Evolutionary conservation across 2,797 vertebrate genomes (phyloP).

Genomic region (Phalanger gymnotis): DNA sequence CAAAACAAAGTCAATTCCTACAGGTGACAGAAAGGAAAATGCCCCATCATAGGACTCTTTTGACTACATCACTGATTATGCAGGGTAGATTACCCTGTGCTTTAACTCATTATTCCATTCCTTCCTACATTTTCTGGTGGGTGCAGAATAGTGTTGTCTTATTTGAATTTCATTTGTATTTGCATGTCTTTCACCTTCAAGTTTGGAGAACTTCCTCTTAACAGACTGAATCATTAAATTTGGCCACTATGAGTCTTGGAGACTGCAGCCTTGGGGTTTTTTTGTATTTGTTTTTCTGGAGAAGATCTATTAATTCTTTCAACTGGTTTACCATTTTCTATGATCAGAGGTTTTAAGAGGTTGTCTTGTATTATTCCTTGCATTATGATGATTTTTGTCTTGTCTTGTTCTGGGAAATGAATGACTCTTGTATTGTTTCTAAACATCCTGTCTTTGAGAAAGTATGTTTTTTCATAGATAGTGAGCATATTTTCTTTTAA

Average conservation of each 20-base stretch:
- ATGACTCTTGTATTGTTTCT: not conserved
- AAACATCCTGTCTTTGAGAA: not conserved
- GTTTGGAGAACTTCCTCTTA: not conserved
- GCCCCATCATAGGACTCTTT: too few species aligned
- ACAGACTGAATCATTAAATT: not conserved
- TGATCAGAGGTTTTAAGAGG: not conserved
- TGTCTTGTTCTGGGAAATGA: not conserved
- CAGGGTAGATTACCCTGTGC: too few species aligned
- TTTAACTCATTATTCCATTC: too few species aligned
- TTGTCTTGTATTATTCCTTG: not conserved
- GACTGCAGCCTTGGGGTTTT: not conserved
- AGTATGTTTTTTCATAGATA: not conserved
- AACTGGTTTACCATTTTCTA: not conserved
- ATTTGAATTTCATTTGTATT: too few species aligned
- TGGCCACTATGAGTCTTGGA: not conserved
- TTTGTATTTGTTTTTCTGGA: not conserved
- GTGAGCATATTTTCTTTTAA: not conserved
- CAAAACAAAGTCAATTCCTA: too few species aligned
- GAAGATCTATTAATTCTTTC: not conserved
- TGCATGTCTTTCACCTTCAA: too few species aligned
- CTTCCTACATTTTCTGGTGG: too few species aligned
- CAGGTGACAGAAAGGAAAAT: too few species aligned
- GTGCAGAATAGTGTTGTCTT: too few species aligned
- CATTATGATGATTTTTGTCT: not conserved
- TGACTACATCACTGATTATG: too few species aligned